A percentile compares a stretch with the other conserved stretches of the same genome.
Conservation (phyloP, 92 coral and sea anemone species). For the Zoanthus gigantus region DNA sequence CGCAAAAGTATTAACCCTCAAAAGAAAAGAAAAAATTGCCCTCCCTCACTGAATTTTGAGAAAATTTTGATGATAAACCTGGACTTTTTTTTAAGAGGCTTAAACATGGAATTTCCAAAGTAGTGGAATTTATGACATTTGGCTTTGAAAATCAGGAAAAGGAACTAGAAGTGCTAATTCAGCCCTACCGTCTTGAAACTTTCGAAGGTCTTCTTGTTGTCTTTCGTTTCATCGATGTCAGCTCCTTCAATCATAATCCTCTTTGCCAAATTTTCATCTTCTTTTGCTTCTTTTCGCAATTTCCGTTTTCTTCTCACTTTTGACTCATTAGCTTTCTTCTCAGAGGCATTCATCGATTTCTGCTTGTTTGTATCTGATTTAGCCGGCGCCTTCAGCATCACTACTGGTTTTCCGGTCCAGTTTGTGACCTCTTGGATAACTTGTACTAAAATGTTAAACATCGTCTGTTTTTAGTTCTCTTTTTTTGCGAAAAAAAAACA, state of each 20-base stretch:
- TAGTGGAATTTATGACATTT: too few relatives aligned
- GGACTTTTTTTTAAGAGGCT: too few relatives aligned
- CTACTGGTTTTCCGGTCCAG: background rate
- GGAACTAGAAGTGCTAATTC: background rate
- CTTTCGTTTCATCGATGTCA: conserved; percentile 32
- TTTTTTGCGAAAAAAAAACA: background rate
- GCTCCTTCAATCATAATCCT: conserved; percentile 23
- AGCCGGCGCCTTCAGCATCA: conserved; percentile 31
- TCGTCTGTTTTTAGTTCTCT: conserved; percentile 12
- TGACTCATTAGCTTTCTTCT: conserved; percentile 22
- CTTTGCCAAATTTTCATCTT: conserved; percentile 37
- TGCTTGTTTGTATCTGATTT: conserved; percentile 11
- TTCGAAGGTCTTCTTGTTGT: conserved; percentile 28
- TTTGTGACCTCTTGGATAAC: background rate
- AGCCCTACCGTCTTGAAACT: conserved; percentile 38
- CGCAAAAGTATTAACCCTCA: too few relatives aligned
- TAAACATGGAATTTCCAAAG: too few relatives aligned
- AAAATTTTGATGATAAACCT: too few relatives aligned
- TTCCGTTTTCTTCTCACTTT: conserved; percentile 16
- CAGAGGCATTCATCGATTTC: conserved; percentile 34
- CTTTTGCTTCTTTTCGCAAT: conserved; percentile 30
- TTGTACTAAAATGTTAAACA: background rate
- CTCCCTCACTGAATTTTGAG: too few relatives aligned
- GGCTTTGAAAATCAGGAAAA: too few relatives aligned
- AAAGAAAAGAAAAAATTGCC: too few relatives aligned